phyloP scores from a whole-genome alignment of 1,140 invertebrate genomes.

The Bombus sylvicola region DNA sequence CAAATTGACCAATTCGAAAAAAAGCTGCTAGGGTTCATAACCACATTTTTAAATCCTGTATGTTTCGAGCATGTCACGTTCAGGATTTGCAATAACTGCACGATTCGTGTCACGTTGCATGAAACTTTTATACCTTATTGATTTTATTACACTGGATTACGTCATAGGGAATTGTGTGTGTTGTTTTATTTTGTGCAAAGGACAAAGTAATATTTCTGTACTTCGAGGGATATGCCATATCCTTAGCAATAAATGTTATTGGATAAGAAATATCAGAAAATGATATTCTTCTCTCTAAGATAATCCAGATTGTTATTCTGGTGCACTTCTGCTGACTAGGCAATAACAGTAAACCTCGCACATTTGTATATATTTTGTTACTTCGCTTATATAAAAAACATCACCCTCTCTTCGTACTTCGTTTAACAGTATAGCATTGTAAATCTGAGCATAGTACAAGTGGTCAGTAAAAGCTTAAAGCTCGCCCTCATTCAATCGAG shows the following conservation, averaged over 20 bases:
- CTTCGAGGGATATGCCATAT: too few relatives aligned
- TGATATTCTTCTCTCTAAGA: background rate
- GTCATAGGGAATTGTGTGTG: background rate
- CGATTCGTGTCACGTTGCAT: background rate
- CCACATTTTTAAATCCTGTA: background rate
- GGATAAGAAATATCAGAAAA: background rate
- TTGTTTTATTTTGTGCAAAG: too few relatives aligned
- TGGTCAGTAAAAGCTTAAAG: background rate
- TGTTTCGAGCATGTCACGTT: background rate
- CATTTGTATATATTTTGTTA: background rate
- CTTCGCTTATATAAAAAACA: too few relatives aligned
- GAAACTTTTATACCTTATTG: background rate
- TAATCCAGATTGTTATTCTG: background rate
- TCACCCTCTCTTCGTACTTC: background rate
- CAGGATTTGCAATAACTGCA: background rate
- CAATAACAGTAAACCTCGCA: background rate
- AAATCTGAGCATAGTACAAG: background rate
- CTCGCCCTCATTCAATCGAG: background rate
- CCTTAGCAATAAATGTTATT: too few relatives aligned
- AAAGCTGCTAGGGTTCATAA: background rate
- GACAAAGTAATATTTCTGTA: background rate
- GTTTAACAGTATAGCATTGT: background rate
- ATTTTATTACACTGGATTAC: background rate
- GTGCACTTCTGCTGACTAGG: background rate
- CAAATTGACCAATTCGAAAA: conserved; percentile 27